Evolutionary conservation across 2,888 invertebrate species (phyloP).

Genomic region (Lasioglossum villosulum): DNA sequence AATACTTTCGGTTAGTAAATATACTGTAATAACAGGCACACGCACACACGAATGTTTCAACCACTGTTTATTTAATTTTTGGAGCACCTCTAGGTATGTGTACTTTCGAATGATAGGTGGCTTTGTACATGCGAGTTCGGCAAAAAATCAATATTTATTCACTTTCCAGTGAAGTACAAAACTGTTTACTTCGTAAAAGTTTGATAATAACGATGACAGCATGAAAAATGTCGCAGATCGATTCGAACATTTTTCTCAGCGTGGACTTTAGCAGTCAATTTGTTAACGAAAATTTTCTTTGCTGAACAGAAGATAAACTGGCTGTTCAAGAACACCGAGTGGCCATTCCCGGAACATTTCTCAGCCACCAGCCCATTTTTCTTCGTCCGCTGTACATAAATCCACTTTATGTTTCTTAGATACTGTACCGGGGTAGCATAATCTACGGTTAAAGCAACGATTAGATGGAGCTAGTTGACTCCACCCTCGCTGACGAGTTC

Average conservation of each 20-base stretch:
- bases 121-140: neutral
- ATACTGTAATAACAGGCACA: neutral
- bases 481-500: neutral
- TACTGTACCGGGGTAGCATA: neutral
- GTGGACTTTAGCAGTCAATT: neutral
- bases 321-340: conserved; percentile 4
- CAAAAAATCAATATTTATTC: neutral
- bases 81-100: neutral
- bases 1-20: neutral
- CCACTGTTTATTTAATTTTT: neutral
- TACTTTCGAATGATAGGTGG: neutral
- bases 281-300: neutral
- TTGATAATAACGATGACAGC: neutral
- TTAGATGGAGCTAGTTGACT: neutral
- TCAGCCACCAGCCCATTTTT: neutral
- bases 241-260: neutral
- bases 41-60: neutral
- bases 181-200: neutral
- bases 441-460: neutral
- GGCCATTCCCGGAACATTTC: conserved; percentile 4
- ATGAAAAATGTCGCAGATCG: neutral
- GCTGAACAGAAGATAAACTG: neutral
- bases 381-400: neutral
- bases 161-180: neutral
- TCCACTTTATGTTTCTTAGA: neutral